Evolutionary conservation across 2,113 vertebrate species (phyloP).

Genomic region (Gracilinanus agilis): DNA sequence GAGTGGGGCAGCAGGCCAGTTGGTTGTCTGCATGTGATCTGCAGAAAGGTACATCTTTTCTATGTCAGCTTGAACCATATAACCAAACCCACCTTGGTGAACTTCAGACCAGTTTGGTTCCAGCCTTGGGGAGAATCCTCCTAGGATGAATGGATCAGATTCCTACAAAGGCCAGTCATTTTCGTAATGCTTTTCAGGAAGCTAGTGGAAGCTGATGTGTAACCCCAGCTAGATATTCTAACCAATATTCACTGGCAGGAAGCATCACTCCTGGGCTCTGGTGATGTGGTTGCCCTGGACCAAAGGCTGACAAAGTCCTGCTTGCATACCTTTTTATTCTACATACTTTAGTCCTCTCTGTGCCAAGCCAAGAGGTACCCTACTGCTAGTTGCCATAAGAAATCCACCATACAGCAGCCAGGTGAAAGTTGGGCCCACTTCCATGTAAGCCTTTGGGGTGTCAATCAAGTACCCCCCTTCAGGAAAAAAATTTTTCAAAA

Average conservation of each 20-base stretch:
- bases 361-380: slow-evolving; percentile 73
- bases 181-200: slow-evolving; percentile 50
- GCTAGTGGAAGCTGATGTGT: slow-evolving; percentile 68
- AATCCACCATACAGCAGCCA: slow-evolving; percentile 51
- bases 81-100: slow-evolving; percentile 66
- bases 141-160: slow-evolving; percentile 73
- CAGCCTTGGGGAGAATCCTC: slow-evolving; percentile 68
- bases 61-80: slow-evolving; percentile 60
- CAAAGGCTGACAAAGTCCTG: slow-evolving; percentile 81
- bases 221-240: slow-evolving; percentile 53
- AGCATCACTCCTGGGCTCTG: not conserved
- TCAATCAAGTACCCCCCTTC: slow-evolving; percentile 58
- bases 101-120: slow-evolving; percentile 66
- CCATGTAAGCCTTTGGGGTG: slow-evolving; percentile 3
- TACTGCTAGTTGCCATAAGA: slow-evolving; percentile 68
- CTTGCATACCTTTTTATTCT: slow-evolving; percentile 76
- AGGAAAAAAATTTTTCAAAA: slow-evolving; percentile 65
- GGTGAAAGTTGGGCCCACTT: slow-evolving; percentile 63
- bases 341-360: slow-evolving; percentile 66
- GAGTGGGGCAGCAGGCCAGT: slow-evolving; percentile 76
- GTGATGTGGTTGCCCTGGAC: slow-evolving; percentile 74
- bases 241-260: slow-evolving; percentile 51
- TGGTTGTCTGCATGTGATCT: slow-evolving; percentile 64
- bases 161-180: slow-evolving; percentile 42
- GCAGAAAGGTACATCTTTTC: slow-evolving; percentile 80